phyloP scores from a whole-genome alignment of 2,797 vertebrate species.

The Siniperca obscura region DNA sequence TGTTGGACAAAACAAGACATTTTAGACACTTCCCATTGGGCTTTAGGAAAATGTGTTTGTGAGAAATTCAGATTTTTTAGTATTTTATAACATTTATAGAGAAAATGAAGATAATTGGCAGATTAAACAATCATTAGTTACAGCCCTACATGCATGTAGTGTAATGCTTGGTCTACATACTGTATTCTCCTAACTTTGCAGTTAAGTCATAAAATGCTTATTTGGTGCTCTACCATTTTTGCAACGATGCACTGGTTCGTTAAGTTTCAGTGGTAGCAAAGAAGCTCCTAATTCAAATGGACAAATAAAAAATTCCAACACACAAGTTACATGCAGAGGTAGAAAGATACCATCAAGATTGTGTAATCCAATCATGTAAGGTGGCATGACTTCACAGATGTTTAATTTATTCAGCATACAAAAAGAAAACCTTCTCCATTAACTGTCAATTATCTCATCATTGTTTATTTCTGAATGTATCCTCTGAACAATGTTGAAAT shows the following conservation, averaged over 20 bases:
- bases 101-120: no score
- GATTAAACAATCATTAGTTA: no score
- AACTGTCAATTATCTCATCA: neutral
- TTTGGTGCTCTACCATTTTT: no score
- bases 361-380: neutral
- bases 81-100: neutral
- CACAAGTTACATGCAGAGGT: neutral
- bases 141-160: no score
- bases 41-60: neutral
- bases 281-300: neutral
- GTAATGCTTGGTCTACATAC: no score
- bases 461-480: constrained; percentile 3
- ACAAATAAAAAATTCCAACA: neutral
- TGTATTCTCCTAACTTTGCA: no score
- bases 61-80: neutral
- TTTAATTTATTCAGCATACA: neutral
- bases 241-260: no score
- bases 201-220: no score
- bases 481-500: constrained; percentile 19
- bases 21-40: neutral
- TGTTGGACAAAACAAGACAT: neutral
- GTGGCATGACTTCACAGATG: neutral
- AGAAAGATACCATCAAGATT: neutral
- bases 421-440: neutral
- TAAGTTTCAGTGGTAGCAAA: neutral